Base-by-base conservation (phyloP, 1,140 invertebrate genomes). In the Hypsibius dujardini region DNA sequence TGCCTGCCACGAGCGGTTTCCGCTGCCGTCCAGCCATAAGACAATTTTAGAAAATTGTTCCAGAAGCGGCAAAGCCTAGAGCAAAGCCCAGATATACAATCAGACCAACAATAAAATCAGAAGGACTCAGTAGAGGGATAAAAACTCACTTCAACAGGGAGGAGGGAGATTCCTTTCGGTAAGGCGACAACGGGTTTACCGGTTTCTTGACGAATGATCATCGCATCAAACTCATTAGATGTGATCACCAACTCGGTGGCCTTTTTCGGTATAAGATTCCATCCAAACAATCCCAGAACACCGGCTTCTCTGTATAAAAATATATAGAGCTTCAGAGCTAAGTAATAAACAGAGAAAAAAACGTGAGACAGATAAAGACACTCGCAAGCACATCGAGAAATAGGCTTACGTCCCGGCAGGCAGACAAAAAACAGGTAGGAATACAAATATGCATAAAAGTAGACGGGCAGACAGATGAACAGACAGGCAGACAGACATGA, bases 21-120 rank as follows among this genome's bases (percentile, higher is more conserved):
- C 87, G 74, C 85, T 86, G 47, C 86, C 85, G 77, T 78, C 76
- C 45, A 92, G 86, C 92, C 92, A 95, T 46, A 93, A 79, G 46
- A 87, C 83, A 14, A 93, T 79, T 77, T 87, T 87, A 71, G 85
- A 84, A 77, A 86, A 91, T 14, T 82, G 79, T 78, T 93, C 90
- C 59, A 93, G 79, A 71, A 80, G 83, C 2, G 89, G 88, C 62
- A 93, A 76, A 69, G 86, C 80, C 77, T 88, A 82, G 7, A 72
- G n/a, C n/a, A n/a, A n/a, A n/a, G n/a, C n/a, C n/a, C n/a, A n/a
- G n/a, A n/a, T n/a, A n/a, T n/a, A n/a, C n/a, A n/a, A n/a, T n/a
- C n/a, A n/a, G 40, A 72, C 7, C 28, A 28, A 62, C 7, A 69
- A 45, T 46, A 46, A 73, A 50, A 12, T 56, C 1, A 74, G 42